Base-by-base conservation (phyloP, 2,888 invertebrate genomes). In the Lepidochitona cinerea region DNA sequence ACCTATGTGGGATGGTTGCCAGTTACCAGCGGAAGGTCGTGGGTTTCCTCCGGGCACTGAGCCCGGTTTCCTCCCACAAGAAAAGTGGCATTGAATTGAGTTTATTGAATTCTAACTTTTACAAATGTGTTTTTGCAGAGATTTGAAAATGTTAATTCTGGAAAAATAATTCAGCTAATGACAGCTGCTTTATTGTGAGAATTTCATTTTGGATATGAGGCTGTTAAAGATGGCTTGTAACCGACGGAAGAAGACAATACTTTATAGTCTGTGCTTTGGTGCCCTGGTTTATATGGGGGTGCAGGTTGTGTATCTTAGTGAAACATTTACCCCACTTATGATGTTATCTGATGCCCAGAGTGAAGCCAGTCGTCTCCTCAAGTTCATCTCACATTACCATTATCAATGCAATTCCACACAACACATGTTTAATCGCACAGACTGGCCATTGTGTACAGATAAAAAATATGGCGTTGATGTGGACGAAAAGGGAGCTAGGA, bases 391-490 rank as follows among this genome's bases (percentile, higher is more conserved):
- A 1, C 80, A 84, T 26, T 85, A 86, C 68, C 86, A 88, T 54
- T 84, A 83, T 70, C 86, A 86, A 76, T 88, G 88, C 77, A 88
- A 88, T 68, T 75, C 41, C 52, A 86, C 88, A 6, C 36, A 85
- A 26, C 83, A 82, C 59, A 80, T 84, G 33, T 80, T 81, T 0
- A 89, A 89, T 76, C 72, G 75, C 18, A 83, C 87, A 7, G 78
- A 80, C 52, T 89, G 86, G 86, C 84, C 84, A 6, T 74, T 89
- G 1, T 89, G 89, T 73, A 68, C 79, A 6, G 88, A 89, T 64
- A 75, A 78, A 23, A 83, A 83, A 29, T 78, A 76, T 26, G 87
- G 86, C 5, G 74, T 86, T 49, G 84, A 83, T 75, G 64, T 84
- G 1, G 85, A 84, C 37, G 76, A 80, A 4, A 80, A 78, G 41